Evolutionary conservation across 2,888 invertebrate genomes (phyloP), one percentile per base, ranked within the genome.

Genomic region (Melinopterus prodromus): DNA sequence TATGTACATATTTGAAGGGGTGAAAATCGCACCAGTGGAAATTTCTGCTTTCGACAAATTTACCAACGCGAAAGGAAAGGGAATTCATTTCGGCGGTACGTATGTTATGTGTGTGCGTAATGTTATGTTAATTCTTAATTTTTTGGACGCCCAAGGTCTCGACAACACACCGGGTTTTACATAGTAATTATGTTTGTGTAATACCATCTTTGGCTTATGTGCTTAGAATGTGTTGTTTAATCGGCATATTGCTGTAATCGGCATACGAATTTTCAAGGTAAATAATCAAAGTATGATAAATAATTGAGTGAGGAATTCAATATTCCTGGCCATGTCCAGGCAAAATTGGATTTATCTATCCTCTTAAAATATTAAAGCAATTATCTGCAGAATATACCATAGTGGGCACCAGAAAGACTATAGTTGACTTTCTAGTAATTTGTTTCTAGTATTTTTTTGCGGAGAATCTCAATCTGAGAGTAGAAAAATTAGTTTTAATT

Each of bases 121-220:
- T 53, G 53, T 53, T 53, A 9, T 53, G 53, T 53, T 53, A 53
- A 53, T 53, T 12, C 53, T 53, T 53, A 53, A 53, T 53, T 53
- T n/a, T 53, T 53, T 53, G 53, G 53, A 7, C 9, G 53, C 7
- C 53, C 53, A 53, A 53, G 53, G 53, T 53, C 53, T 53, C 53
- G 53, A 26, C 26, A 26, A 26, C 26, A 26, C 1, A 26, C 53
- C 53, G 53, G 53, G 53, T 53, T 53, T 53, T 53, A 53, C 53
- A 53, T 53, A 53, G 12, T 53, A 53, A 53, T 53, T 53, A 53
- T 53, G 53, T 53, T 53, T 53, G 53, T 53, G 53, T 53, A 53
- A 53, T 53, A 53, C 53, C 53, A 53, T 53, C 53, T 53, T 53
- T 53, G 53, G 53, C 53, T 53, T 53, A 53, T 53, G 53, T 53